Conservation (phyloP, 2,113 vertebrate species). For the Pheucticus melanocephalus region DNA sequence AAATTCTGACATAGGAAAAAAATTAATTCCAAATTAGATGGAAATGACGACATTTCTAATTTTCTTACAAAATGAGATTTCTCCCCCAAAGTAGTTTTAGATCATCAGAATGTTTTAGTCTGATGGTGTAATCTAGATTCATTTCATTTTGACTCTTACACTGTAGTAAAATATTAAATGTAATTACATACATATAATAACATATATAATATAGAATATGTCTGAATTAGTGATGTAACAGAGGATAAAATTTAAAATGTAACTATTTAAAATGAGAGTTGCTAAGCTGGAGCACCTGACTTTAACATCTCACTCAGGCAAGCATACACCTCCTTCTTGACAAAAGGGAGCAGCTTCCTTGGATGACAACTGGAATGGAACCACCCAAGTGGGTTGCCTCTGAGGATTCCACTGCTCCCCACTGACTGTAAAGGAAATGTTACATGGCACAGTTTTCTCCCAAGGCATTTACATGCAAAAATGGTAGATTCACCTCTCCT, state of each 20-base stretch:
- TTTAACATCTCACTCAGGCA: background rate
- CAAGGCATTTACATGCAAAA: background rate
- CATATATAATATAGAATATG: background rate
- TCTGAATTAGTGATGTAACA: background rate
- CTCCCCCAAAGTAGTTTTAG: slow-evolving; percentile 27
- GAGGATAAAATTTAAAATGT: background rate
- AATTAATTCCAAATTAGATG: slow-evolving; percentile 63
- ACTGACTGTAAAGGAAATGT: background rate
- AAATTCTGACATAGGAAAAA: slow-evolving; percentile 54
- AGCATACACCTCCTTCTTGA: background rate
- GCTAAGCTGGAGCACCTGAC: background rate
- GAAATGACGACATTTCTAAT: slow-evolving; percentile 41
- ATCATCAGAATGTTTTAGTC: slow-evolving; percentile 3
- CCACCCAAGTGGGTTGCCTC: background rate
- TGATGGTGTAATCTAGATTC: background rate
- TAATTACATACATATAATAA: slow-evolving; percentile 35
- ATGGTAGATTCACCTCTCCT: background rate
- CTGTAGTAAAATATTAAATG: slow-evolving; percentile 23
- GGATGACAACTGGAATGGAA: background rate
- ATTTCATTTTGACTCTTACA: background rate
- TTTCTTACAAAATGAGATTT: slow-evolving; percentile 50
- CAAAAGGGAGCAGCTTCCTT: background rate
- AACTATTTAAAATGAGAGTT: background rate
- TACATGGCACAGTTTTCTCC: background rate
- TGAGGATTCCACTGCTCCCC: background rate